These are phyloP conservation scores for Sminthurides bifidus DNA, from an alignment of 1,140 invertebrate species.

Conservation along the genomic window DNA sequence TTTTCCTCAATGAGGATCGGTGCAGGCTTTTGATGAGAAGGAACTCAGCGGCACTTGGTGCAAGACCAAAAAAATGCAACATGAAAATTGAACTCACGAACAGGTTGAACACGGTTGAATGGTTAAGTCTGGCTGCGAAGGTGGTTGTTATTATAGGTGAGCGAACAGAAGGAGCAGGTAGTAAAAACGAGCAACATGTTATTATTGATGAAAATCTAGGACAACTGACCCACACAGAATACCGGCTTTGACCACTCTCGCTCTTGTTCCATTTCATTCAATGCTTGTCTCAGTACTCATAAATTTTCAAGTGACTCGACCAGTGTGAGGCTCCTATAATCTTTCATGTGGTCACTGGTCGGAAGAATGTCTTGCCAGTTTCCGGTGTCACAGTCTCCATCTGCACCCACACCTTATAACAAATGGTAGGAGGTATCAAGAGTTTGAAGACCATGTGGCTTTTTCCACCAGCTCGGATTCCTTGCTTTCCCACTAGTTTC, in stretches of 20 bases:
- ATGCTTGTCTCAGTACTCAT: neutral
- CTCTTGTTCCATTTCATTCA: neutral
- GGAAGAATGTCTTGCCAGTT: no score
- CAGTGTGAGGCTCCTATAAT: neutral
- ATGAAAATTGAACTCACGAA: no score
- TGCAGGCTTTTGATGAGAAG: no score
- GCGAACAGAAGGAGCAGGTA: neutral
- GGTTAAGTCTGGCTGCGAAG: neutral
- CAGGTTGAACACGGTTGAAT: neutral
- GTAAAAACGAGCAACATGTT: neutral
- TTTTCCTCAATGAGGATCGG: no score
- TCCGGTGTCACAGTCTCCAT: no score
- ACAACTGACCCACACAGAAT: neutral
- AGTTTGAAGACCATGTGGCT: no score
- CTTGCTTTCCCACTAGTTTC: no score
- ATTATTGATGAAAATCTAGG: neutral
- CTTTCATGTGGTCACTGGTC: neutral
- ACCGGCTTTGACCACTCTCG: constrained; percentile 1
- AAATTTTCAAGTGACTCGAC: neutral
- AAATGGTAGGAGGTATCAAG: no score
- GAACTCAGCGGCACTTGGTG: no score
- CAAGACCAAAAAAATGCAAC: no score
- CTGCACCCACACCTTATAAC: no score
- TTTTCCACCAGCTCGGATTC: no score
- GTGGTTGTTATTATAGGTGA: neutral